phyloP scores from a whole-genome alignment of 2,888 invertebrate genomes.

The Thumatha senex region DNA sequence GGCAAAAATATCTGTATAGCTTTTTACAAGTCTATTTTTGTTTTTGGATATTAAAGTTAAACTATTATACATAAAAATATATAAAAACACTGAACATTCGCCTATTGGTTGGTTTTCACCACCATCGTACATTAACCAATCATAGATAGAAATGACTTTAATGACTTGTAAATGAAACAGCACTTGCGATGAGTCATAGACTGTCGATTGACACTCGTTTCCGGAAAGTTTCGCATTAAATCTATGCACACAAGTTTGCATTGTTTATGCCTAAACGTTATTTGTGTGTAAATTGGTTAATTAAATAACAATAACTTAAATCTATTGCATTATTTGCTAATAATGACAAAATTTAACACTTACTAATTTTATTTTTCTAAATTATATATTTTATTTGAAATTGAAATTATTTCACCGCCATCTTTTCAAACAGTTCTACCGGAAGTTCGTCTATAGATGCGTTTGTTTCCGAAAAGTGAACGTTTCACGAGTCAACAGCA shows the following conservation, averaged over 20 bases:
- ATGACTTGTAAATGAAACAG: slow-evolving; percentile 51
- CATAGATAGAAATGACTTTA: slow-evolving; percentile 9
- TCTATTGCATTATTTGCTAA: background rate
- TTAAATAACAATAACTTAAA: background rate
- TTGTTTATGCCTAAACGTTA: slow-evolving; percentile 52
- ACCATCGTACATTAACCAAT: slow-evolving; percentile 24
- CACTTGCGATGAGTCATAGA: slow-evolving; percentile 75
- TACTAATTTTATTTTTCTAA: slow-evolving; percentile 5
- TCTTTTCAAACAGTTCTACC: slow-evolving; percentile 75
- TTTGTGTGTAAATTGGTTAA: background rate
- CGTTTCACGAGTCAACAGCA: slow-evolving; percentile 85
- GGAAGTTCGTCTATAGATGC: slow-evolving; percentile 83
- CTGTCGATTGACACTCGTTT: slow-evolving; percentile 79
- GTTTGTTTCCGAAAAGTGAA: slow-evolving; percentile 84
- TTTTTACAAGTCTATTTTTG: too few species aligned
- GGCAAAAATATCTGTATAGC: too few species aligned
- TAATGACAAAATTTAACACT: background rate
- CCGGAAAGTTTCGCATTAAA: slow-evolving; percentile 69
- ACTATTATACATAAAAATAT: too few species aligned
- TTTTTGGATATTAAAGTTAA: too few species aligned
- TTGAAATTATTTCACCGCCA: slow-evolving; percentile 61
- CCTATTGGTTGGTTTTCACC: slow-evolving; percentile 27
- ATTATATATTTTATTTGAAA: slow-evolving; percentile 9
- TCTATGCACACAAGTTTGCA: slow-evolving; percentile 58
- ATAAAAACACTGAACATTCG: slow-evolving; percentile 25